These are phyloP conservation scores for Syndactyla subalaris DNA, from an alignment of 2,797 vertebrate species.

Conservation along the genomic window DNA sequence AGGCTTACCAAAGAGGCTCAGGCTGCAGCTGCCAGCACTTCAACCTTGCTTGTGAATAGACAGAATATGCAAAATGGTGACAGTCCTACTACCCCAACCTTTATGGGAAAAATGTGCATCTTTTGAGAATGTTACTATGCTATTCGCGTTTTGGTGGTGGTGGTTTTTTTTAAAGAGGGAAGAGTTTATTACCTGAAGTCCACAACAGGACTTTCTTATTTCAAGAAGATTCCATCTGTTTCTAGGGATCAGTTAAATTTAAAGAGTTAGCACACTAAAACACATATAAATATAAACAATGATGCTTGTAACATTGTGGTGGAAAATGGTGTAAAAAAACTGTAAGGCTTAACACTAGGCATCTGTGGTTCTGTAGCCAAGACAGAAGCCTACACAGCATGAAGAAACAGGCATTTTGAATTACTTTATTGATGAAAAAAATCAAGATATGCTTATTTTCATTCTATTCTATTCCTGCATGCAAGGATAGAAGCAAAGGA, in stretches of 20 bases:
- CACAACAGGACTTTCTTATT: not conserved
- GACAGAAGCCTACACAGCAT: not conserved
- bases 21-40: conserved; percentile 37
- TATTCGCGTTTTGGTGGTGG: not conserved
- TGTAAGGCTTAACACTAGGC: not conserved
- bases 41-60: not conserved
- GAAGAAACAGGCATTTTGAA: conserved; percentile 16
- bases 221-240: not conserved
- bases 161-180: not conserved
- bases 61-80: not conserved
- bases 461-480: not conserved
- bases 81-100: not conserved
- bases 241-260: not conserved
- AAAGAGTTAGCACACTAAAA: not conserved
- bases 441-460: not conserved
- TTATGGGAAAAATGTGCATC: not conserved
- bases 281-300: not conserved
- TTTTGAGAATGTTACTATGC: not conserved
- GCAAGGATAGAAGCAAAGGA: not conserved
- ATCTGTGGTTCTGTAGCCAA: not conserved
- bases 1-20: not conserved
- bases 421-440: not conserved
- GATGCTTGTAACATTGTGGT: not conserved
- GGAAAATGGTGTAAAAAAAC: not conserved
- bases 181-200: not conserved